These are phyloP conservation scores for Rhegmatorhina hoffmannsi DNA, from an alignment of 2,113 vertebrate genomes.

Conservation along the genomic window DNA sequence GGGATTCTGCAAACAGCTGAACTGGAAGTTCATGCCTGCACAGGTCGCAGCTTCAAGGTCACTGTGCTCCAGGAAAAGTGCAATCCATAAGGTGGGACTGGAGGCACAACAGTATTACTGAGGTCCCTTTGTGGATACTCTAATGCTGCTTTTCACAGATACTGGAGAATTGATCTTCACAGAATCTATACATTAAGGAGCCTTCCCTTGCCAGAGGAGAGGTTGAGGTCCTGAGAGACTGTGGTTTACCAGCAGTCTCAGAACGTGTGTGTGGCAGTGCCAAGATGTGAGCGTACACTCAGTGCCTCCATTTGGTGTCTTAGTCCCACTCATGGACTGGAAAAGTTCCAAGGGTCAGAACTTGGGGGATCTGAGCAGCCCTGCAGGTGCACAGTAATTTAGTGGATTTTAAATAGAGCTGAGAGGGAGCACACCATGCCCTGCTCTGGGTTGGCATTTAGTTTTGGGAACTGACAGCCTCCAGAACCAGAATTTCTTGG, in stretches of 20 bases:
- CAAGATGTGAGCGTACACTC: rapidly evolving
- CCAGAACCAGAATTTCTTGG: neutral
- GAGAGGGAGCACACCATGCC: neutral
- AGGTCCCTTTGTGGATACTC: neutral
- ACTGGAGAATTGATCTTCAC: neutral
- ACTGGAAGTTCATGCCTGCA: neutral
- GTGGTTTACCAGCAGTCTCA: neutral
- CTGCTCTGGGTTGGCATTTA: neutral
- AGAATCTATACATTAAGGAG: neutral
- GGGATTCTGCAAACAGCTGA: neutral
- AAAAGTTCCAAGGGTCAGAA: neutral
- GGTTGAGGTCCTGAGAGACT: neutral
- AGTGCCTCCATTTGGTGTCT: neutral
- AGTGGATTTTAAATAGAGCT: neutral
- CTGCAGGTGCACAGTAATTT: neutral
- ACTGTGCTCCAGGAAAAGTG: neutral
- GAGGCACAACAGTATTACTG: neutral
- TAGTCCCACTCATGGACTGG: neutral
- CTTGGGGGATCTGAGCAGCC: neutral
- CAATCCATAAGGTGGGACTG: neutral
- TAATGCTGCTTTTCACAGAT: neutral
- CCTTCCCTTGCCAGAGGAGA: neutral
- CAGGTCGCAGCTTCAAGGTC: neutral
- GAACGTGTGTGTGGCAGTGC: neutral
- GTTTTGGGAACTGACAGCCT: neutral